Percentiles rank a stretch among this genome's conserved stretches.
phyloP scores from a whole-genome alignment of 2,797 vertebrate genomes.

The Xyrichtys novacula region DNA sequence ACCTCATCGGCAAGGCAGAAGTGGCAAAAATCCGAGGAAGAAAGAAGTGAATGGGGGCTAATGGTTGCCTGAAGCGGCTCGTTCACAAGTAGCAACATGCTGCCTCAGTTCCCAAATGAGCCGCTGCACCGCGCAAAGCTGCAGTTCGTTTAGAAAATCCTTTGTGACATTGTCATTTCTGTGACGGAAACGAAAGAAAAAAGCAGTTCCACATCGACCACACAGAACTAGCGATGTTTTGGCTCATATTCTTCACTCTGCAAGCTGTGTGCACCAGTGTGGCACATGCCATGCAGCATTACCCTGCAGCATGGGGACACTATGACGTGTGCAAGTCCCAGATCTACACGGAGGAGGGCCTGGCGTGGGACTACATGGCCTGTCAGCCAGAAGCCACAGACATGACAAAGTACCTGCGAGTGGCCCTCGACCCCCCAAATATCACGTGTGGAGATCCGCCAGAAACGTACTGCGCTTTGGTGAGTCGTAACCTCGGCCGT shows the following conservation, averaged over 20 bases:
- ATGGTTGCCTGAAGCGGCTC: constrained; percentile 57
- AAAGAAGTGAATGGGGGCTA: constrained; percentile 58
- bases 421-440: constrained; percentile 95
- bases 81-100: constrained; percentile 72
- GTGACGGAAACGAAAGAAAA: constrained; percentile 22
- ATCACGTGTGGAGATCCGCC: constrained; percentile 98
- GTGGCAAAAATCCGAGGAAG: constrained; percentile 44
- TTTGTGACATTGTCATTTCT: constrained; percentile 8
- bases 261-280: constrained; percentile 91
- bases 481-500: constrained; percentile 86
- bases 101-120: constrained; percentile 82
- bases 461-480: constrained; percentile 98
- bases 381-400: constrained; percentile 98
- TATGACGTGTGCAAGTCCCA: constrained; percentile 98
- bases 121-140: constrained; percentile 60
- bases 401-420: constrained; percentile 96
- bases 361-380: constrained; percentile 99
- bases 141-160: constrained; percentile 53
- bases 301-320: constrained; percentile 96
- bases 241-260: constrained; percentile 90
- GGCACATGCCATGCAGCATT: constrained; percentile 91
- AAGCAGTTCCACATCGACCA: constrained; percentile 21
- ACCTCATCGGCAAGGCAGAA: constrained; percentile 59
- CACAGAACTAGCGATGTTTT: constrained; percentile 88
- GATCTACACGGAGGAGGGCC: constrained; percentile 96